Evolutionary conservation across 1,140 invertebrate genomes (phyloP), one percentile per base, ranked within the genome.

Genomic region (Periplaneta americana): DNA sequence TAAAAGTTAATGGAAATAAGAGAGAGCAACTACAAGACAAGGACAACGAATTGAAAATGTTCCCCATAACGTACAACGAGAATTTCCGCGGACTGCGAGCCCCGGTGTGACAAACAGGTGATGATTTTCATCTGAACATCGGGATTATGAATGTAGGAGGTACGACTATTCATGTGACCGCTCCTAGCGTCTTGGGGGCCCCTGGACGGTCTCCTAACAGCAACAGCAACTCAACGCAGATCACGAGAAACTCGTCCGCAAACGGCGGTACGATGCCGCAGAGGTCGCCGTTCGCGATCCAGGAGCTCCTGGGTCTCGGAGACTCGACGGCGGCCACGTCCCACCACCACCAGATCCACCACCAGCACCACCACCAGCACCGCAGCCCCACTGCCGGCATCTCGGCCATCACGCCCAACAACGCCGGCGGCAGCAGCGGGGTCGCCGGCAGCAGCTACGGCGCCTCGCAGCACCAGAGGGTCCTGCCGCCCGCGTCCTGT

Each of bases 231-330:
- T 34, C 76, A 11, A 36, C 75, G 6, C 28, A 34, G 2, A 36
- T n/a, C 13, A 33, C 32, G 0, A 33, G 33, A 31, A 31, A 36
- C 18, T 18, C 36, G 9, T 2, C 79, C 8, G 34, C 78, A 37
- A 22, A n/a, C 28, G 17, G 34, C 75, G 74, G 76, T 8, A 37
- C 34, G 15, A 48, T 95, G 91, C 95, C 95, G 83, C 95, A 97
- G 88, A 91, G 96, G 84, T 96, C 95, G 83, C 96, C 96, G 28
- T 98, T 97, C 89, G 96, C 95, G 83, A 97, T 97, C 86, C 96
- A 98, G 88, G 96, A 98, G 90, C 91, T 97, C 84, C 89, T 97
- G 84, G 96, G 96, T 1, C 88, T 97, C 48, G 93, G 93, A 75
- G 88, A 86, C 86, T 80, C 87, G 85, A 89, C 89, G 32, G 85